Evolutionary conservation across 1,140 invertebrate species (phyloP).

Genomic region (Thaumetopoea pityocampa): DNA sequence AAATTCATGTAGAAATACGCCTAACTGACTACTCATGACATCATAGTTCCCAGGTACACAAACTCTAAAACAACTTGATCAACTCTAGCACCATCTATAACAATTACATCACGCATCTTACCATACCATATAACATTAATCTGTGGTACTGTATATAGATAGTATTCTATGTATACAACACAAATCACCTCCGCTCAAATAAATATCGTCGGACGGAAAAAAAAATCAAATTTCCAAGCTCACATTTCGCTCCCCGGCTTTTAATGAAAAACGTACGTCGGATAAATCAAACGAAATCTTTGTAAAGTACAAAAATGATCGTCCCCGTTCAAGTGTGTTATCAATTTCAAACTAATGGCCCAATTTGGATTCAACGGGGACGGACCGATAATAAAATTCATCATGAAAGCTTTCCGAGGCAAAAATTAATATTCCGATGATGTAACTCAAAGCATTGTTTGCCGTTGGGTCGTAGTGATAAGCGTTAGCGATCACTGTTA

Average conservation of each 20-base stretch:
- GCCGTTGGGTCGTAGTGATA: slow-evolving; percentile 21
- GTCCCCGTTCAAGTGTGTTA: slow-evolving; percentile 42
- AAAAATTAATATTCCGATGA: slow-evolving; percentile 73
- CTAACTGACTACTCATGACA: no score
- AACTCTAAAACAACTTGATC: no score
- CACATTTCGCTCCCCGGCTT: slow-evolving; percentile 20
- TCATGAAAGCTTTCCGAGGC: slow-evolving; percentile 56
- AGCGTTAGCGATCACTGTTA: not conserved
- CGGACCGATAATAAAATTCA: slow-evolving; percentile 67
- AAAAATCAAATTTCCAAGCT: not conserved
- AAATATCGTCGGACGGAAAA: no score
- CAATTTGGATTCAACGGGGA: slow-evolving; percentile 62
- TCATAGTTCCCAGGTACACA: no score
- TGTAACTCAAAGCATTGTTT: slow-evolving; percentile 56
- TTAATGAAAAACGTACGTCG: slow-evolving; percentile 28
- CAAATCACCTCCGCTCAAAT: slow-evolving; percentile 2
- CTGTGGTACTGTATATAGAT: no score
- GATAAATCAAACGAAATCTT: slow-evolving; percentile 31
- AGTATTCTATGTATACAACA: no score
- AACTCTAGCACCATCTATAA: no score
- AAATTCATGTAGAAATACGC: no score
- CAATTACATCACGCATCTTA: no score
- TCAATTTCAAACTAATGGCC: slow-evolving; percentile 64
- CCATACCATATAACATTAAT: no score
- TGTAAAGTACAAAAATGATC: slow-evolving; percentile 20